phyloP scores from a whole-genome alignment of 1,140 invertebrate species.

The Adelges cooleyi region DNA sequence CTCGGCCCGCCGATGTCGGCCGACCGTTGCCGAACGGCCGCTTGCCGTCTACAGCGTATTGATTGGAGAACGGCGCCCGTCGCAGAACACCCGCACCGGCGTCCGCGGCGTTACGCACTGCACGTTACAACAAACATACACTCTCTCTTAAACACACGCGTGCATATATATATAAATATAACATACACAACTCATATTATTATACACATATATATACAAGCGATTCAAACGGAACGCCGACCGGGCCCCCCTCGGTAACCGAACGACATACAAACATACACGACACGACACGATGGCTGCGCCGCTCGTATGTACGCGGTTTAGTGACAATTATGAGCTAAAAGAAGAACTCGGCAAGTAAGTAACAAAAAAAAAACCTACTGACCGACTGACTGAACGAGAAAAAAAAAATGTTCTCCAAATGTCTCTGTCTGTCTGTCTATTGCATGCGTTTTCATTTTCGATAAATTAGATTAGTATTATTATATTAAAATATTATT shows the following conservation, averaged over 20 bases:
- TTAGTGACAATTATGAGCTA: constrained; percentile 98
- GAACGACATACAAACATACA: neutral
- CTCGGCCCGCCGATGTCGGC: neutral
- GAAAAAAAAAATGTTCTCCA: too few relatives aligned
- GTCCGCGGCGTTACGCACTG: constrained; percentile 24
- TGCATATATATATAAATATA: too few relatives aligned
- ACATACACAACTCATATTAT: too few relatives aligned
- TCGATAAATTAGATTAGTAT: too few relatives aligned
- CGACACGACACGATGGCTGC: constrained; percentile 44
- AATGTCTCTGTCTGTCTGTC: too few relatives aligned
- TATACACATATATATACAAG: too few relatives aligned
- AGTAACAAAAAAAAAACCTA: too few relatives aligned
- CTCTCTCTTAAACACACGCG: neutral
- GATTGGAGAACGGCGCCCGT: constrained; percentile 19
- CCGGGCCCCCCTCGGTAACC: constrained; percentile 4
- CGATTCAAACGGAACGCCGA: neutral
- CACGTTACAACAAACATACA: neutral
- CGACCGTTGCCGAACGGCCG: constrained; percentile 7
- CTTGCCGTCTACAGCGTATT: constrained; percentile 7
- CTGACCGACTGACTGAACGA: too few relatives aligned
- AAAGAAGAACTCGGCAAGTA: constrained; percentile 99
- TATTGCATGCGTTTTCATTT: too few relatives aligned
- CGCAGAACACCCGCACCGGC: constrained; percentile 22
- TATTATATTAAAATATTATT: too few relatives aligned
- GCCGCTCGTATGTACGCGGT: constrained; percentile 67